Conservation (phyloP, 2,888 invertebrate species). For the Galerucella nymphaeae region DNA sequence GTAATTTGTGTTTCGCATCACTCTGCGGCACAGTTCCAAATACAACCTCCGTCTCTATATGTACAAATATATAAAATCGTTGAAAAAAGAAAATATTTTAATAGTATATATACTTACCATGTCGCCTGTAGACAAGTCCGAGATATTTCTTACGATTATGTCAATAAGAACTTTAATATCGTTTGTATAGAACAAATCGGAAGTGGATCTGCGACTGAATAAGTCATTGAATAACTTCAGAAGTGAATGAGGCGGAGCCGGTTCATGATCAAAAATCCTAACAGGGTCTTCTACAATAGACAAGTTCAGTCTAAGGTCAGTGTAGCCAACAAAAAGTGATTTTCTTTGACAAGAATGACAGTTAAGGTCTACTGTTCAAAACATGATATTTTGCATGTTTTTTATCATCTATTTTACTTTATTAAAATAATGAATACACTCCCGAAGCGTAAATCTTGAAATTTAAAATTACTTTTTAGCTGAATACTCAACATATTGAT, state of each 20-base stretch:
- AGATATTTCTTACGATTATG: slow-evolving; percentile 89
- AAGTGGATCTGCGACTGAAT: slow-evolving; percentile 82
- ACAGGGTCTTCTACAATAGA: slow-evolving; percentile 89
- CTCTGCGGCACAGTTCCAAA: slow-evolving; percentile 81
- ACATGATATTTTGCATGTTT: too few species aligned
- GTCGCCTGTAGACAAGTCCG: slow-evolving; percentile 90
- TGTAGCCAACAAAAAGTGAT: too few species aligned
- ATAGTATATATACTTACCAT: slow-evolving; percentile 67
- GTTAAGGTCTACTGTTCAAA: too few species aligned
- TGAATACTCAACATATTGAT: too few species aligned
- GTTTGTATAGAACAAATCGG: slow-evolving; percentile 92
- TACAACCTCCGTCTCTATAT: slow-evolving; percentile 80
- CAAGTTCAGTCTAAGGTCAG: too few species aligned
- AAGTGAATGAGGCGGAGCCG: slow-evolving; percentile 84
- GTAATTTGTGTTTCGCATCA: slow-evolving; percentile 85
- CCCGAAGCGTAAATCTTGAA: too few species aligned
- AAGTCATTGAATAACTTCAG: slow-evolving; percentile 90
- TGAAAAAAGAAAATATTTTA: neutral
- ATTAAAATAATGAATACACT: too few species aligned
- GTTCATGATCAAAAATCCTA: slow-evolving; percentile 84
- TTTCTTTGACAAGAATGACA: too few species aligned
- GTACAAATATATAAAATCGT: neutral
- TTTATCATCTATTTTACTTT: too few species aligned
- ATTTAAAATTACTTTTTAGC: too few species aligned
- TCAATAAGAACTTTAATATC: slow-evolving; percentile 94